Percentiles rank a stretch among this genome's conserved stretches.
These are phyloP conservation scores for Urechis unicinctus DNA, from an alignment of 2,888 invertebrate species.

Conservation along the genomic window DNA sequence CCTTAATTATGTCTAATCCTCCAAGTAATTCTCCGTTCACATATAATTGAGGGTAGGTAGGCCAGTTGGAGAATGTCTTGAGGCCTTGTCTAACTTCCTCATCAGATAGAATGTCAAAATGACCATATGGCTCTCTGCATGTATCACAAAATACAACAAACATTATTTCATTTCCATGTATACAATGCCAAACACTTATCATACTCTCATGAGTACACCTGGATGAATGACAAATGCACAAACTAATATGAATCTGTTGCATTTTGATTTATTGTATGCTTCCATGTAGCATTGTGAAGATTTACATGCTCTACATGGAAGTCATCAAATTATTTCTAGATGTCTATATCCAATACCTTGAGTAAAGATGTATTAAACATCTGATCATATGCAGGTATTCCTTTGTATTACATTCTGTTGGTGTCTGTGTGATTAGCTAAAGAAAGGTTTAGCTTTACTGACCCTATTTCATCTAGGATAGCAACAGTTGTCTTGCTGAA, in stretches of 20 bases:
- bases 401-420: too few relatives aligned
- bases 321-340: too few relatives aligned
- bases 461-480: slow-evolving; percentile 60
- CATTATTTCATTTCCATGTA: neutral
- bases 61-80: slow-evolving; percentile 54
- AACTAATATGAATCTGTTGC: too few relatives aligned
- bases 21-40: slow-evolving; percentile 56
- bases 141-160: neutral
- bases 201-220: too few relatives aligned
- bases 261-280: too few relatives aligned
- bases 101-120: slow-evolving; percentile 56
- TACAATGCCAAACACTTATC: neutral
- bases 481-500: slow-evolving; percentile 68
- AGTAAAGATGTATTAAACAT: too few relatives aligned
- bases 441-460: neutral
- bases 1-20: slow-evolving; percentile 56
- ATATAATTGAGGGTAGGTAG: slow-evolving; percentile 57
- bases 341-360: too few relatives aligned
- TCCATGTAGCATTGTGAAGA: too few relatives aligned
- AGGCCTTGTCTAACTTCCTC: slow-evolving; percentile 53
- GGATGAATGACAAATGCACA: too few relatives aligned
- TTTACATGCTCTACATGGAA: too few relatives aligned
- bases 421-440: neutral
- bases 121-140: slow-evolving; percentile 48
- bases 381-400: too few relatives aligned